Evolutionary conservation across 2,797 vertebrate genomes (phyloP).

Genomic region (Sebastiscus tertius): DNA sequence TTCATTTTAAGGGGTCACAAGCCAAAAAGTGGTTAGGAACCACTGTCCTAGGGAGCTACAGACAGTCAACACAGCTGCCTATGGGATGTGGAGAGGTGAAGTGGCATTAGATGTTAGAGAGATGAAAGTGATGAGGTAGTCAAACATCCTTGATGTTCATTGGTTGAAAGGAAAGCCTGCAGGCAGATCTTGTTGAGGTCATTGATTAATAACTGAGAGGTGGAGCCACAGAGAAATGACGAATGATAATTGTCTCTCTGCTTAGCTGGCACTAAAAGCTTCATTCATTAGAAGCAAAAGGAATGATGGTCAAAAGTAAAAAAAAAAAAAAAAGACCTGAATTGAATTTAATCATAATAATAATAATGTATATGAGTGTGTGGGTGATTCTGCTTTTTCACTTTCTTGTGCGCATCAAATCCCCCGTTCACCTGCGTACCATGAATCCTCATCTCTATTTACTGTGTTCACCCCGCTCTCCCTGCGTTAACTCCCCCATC

Average conservation of each 20-base stretch:
- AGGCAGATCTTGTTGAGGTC: neutral
- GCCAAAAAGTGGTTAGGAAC: no score
- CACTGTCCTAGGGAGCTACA: no score
- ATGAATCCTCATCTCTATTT: slow-evolving; percentile 38
- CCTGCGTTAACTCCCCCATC: slow-evolving; percentile 33
- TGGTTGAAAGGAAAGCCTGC: neutral
- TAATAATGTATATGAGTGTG: neutral
- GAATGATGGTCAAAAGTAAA: neutral
- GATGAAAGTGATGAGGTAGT: neutral
- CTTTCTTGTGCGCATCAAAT: neutral
- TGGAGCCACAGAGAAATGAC: neutral
- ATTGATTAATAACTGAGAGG: neutral
- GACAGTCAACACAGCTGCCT: neutral
- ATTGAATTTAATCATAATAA: neutral
- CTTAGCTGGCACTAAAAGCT: neutral
- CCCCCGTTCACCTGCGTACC: slow-evolving; percentile 14
- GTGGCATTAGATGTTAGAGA: neutral
- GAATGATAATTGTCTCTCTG: neutral
- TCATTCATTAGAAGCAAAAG: neutral
- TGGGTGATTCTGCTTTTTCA: neutral
- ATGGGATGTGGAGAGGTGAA: neutral
- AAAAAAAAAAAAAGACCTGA: slow-evolving; percentile 56
- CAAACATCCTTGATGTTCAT: neutral
- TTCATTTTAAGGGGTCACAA: no score
- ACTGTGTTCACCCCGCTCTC: slow-evolving; percentile 40